These are phyloP conservation scores for Anoplophora glabripennis DNA, from an alignment of 1,140 invertebrate species.

Conservation along the genomic window DNA sequence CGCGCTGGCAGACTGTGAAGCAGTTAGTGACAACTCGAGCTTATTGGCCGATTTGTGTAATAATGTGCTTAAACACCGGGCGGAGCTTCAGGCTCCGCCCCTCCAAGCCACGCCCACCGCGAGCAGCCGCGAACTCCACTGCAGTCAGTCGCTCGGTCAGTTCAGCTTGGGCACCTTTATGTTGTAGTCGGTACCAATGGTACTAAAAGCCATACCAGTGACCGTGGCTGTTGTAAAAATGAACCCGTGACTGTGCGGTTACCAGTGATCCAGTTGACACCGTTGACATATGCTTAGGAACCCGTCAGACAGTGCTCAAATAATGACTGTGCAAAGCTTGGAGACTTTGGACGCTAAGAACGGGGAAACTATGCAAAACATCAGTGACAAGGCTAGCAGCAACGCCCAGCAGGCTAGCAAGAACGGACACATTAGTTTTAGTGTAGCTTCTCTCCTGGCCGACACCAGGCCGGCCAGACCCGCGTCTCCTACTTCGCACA, in stretches of 20 bases:
- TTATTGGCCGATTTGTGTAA: slow-evolving; percentile 36
- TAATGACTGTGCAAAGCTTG: slow-evolving; percentile 49
- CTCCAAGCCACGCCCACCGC: slow-evolving; percentile 17
- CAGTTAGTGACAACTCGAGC: slow-evolving; percentile 28
- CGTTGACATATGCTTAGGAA: slow-evolving; percentile 40
- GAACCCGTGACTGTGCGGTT: slow-evolving; percentile 20
- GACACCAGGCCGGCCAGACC: slow-evolving; percentile 56
- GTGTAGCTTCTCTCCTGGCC: slow-evolving; percentile 64
- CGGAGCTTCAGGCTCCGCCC: slow-evolving; percentile 10
- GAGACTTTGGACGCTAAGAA: slow-evolving; percentile 40
- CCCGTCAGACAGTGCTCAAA: slow-evolving; percentile 42
- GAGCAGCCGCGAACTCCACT: slow-evolving; percentile 13
- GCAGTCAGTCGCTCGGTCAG: slow-evolving; percentile 32
- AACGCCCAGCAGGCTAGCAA: slow-evolving; percentile 42
- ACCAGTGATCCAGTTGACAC: slow-evolving; percentile 1
- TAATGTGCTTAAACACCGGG: slow-evolving; percentile 26
- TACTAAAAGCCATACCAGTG: slow-evolving; percentile 1
- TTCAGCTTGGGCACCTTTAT: slow-evolving; percentile 29
- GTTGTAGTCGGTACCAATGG: slow-evolving; percentile 22
- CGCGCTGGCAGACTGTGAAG: slow-evolving; percentile 22
- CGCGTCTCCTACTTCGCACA: slow-evolving; percentile 46
- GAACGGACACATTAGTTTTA: slow-evolving; percentile 60
- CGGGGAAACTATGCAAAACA: slow-evolving; percentile 49
- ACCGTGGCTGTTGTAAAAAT: not conserved
- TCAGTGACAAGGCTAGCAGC: slow-evolving; percentile 50